Evolutionary conservation across 2,113 vertebrate species (phyloP), one percentile per base, ranked within the genome.

Genomic region (Oophaga pumilio): DNA sequence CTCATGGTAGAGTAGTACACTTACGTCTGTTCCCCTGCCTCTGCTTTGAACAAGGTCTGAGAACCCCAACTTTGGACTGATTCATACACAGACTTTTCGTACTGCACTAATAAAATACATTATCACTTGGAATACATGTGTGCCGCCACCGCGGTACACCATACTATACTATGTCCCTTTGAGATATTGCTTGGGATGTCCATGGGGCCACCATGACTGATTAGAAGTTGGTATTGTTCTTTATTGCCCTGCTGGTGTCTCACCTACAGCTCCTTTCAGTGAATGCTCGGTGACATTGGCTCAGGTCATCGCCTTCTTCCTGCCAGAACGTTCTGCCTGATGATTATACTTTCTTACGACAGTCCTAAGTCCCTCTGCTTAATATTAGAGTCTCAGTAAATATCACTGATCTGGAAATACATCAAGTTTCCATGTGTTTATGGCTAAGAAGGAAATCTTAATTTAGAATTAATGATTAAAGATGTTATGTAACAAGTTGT

Each of bases 361-460:
- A 76, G 12, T 52, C 73, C 22, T 76, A 22, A 52, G 33, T 76
- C 50, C 22, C 17, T 12, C 73, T 22, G 76, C 22, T 57, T 56
- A 7, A 17, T 15, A 78, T 26, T 26, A 26, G 24, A 26, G 20
- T 10, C 13, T 56, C 4, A 78, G n/a, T 78, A 78, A 78, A 78
- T 78, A 78, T 78, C 76, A 78, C 76, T 26, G 50, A 57, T 56
- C 76, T 78, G 76, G 76, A 78, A 78, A 56, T 26, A 78, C 52
- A 57, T 78, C 76, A 78, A 78, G 76, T 78, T 78, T 78, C 52
- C 52, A 78, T 15, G 12, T 71, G 13, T 17, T 28, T 14, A 71
- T 28, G 24, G 24, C 12, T 14, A 69, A 7, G 14, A 71, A 7
- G 13, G 24, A 28, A 33, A 71, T 17, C 24, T 33, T 2, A 9